phyloP scores from a whole-genome alignment of 2,888 invertebrate genomes.

The Thymelicus acteon region DNA sequence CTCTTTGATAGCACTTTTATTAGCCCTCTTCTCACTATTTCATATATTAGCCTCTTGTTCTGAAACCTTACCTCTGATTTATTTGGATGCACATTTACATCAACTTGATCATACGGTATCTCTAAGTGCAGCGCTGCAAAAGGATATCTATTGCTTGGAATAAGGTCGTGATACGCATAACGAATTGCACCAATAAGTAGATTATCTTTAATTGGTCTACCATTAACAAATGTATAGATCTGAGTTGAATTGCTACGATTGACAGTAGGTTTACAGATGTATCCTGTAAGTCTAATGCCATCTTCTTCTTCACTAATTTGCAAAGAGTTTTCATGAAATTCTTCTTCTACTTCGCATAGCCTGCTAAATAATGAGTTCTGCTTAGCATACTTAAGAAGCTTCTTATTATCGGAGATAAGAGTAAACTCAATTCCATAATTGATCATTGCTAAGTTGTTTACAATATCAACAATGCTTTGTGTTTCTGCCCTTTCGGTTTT shows the following conservation, averaged over 20 bases:
- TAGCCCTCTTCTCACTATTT: conserved; percentile 13
- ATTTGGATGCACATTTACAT: too few species aligned
- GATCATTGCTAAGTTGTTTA: conserved; percentile 7
- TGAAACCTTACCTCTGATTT: conserved; percentile 8
- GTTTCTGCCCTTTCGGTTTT: too few species aligned
- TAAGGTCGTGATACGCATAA: conserved; percentile 8
- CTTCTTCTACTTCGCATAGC: conserved; percentile 1
- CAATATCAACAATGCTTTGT: conserved; percentile 12
- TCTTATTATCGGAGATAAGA: conserved; percentile 2
- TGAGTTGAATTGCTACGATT: conserved; percentile 10
- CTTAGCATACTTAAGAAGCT: conserved; percentile 4
- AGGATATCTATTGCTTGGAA: conserved; percentile 10
- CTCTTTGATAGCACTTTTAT: too few species aligned
- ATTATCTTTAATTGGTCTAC: conserved; percentile 5
- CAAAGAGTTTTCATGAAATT: not conserved
- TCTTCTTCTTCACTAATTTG: conserved; percentile 4
- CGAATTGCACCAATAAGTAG: conserved; percentile 8
- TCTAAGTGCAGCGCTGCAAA: conserved; percentile 8
- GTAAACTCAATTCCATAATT: conserved; percentile 8
- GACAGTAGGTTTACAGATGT: conserved; percentile 11
- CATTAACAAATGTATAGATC: conserved; percentile 8
- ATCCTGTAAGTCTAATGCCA: conserved; percentile 1
- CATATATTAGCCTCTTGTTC: conserved; percentile 10
- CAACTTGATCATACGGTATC: conserved; percentile 2
- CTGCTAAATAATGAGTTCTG: not conserved